A percentile compares a stretch with the other conserved stretches of the same genome.
Evolutionary conservation across 30 jellyfish, hydroid and myxozoan genomes (phyloP).

Genomic region (Nemopilema nomurai): DNA sequence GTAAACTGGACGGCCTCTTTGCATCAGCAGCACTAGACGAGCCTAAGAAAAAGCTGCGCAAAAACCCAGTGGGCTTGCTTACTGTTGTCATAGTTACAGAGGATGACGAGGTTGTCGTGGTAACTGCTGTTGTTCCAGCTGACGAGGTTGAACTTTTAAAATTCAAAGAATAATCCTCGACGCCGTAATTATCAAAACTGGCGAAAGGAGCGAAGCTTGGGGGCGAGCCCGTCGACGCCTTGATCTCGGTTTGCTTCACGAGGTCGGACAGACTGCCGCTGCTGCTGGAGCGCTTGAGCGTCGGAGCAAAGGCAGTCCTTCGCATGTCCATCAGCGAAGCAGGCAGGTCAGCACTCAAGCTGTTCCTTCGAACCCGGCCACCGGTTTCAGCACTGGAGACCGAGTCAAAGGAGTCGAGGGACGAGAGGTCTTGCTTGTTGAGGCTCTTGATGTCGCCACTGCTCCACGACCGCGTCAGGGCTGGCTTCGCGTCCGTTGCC

Average conservation of each 20-base stretch:
- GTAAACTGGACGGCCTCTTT: conserved; percentile 58
- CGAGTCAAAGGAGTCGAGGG: conserved; percentile 13
- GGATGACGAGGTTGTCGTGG: conserved; percentile 27
- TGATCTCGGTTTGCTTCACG: conserved; percentile 33
- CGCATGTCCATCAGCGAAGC: not conserved
- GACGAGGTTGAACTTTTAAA: conserved; percentile 20
- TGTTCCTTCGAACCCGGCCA: conserved; percentile 54
- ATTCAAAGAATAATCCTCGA: conserved; percentile 30
- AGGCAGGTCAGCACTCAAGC: conserved; percentile 21
- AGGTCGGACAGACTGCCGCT: conserved; percentile 71
- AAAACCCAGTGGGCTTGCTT: conserved; percentile 60
- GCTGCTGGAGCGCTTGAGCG: conserved; percentile 63
- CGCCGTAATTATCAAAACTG: conserved; percentile 60
- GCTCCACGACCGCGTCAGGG: conserved; percentile 65
- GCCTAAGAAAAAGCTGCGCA: conserved; percentile 60
- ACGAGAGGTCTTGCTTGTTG: conserved; percentile 5
- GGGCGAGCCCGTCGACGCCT: conserved; percentile 29
- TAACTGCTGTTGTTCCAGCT: conserved; percentile 6
- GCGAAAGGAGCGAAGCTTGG: conserved; percentile 26
- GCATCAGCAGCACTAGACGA: conserved; percentile 28
- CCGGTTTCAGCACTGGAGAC: not conserved
- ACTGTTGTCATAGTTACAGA: conserved; percentile 15
- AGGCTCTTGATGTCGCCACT: conserved; percentile 62
- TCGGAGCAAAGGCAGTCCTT: conserved; percentile 7
- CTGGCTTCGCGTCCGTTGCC: conserved; percentile 21